Base-by-base conservation (phyloP, 2,113 vertebrate species). In the Meles meles region DNA sequence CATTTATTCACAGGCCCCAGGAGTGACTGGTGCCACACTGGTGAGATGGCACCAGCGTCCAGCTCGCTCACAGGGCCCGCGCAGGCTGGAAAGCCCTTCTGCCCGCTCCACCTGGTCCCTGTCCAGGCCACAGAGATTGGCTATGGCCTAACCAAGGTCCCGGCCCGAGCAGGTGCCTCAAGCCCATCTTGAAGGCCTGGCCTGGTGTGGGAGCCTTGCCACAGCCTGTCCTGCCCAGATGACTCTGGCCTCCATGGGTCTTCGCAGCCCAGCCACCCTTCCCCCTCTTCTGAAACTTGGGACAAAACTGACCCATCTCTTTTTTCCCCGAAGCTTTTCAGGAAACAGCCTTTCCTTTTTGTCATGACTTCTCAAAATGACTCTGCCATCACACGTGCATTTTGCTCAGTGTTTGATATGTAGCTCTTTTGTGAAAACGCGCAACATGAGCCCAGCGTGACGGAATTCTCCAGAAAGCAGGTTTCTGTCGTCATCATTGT, bases 401-500 rank as follows among this genome's bases (percentile, higher is more conserved):
- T 37, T 7, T 49, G 44, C 42, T 49, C 42, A 2, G 18, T 3
- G 5, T 25, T 7, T 42, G 29, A 5, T 0, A 0, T 0, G 1
- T 2, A 11, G 34, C 31, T 47, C 7, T 1, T 59, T 23, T 15
- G 10, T 29, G 18, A 5, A 15, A 44, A 9, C 9, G 0, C 3
- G 14, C n/a, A 0, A 3, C 6, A 2, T 9, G 37, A 74, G 67
- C 42, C 76, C 13, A 0, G 12, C 3, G 31, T 86, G 14, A 7
- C 13, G 61, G 27, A 12, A 5, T 11, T 13, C 6, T 23, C 79
- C 1, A 1, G 25, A 76, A n/a, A 37, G 13, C 37, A 14, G 0
- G 13, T 17, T 7, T 1, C 44, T 8, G 1, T 27, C 13, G 0
- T 21, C 6, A 0, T 8, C 14, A 0, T 44, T 2, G 0, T 2